Base-by-base conservation (phyloP, 1,140 invertebrate genomes). In the Nephila pilipes region DNA sequence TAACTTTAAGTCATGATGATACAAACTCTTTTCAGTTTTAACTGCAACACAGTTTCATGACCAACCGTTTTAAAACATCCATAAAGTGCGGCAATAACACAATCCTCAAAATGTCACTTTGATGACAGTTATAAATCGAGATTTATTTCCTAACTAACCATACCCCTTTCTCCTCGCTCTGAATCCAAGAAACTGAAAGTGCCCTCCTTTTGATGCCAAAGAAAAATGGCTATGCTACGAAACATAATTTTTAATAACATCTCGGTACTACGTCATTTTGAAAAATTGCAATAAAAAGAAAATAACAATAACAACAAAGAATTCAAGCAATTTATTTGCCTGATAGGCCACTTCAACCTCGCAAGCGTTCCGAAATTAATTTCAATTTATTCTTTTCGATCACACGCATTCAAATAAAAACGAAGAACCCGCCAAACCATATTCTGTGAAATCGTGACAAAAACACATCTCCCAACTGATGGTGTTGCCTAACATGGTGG, bases 231-330 rank as follows among this genome's bases (percentile, higher is more conserved):
- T 29, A 36, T 18, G 29, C 10, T 75, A 36, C 18, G 16, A 75
- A 75, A 36, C 10, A 75, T 75, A 32, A 75, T 18, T 75, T 75
- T 75, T 75, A 75, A 75, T 75, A 75, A 75, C 69, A 75, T 20
- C 29, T 20, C 25, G 29, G 16, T 18, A 3, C 69, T 36, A 16
- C 16, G 4, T 18, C 69, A 75, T 75, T 32, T 36, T 32, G 69
- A 1, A 14, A 75, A 18, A 60, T 60, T 60, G 20, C 58, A 60
- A 18, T 60, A 60, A 60, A 22, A 60, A 60, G n/a, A n/a, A n/a
- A n/a, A n/a, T n/a, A 22, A 6, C 16, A 60, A 60, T 4, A 60
- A 60, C 58, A 60, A 60, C 5, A 18, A 18, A 75, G 10, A 65
- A 65, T 65, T 8, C 63, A 29, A 25, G 29, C 69, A 75, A 60